phyloP scores from a whole-genome alignment of 2,797 vertebrate species.

The Lophotriccus pileatus region DNA sequence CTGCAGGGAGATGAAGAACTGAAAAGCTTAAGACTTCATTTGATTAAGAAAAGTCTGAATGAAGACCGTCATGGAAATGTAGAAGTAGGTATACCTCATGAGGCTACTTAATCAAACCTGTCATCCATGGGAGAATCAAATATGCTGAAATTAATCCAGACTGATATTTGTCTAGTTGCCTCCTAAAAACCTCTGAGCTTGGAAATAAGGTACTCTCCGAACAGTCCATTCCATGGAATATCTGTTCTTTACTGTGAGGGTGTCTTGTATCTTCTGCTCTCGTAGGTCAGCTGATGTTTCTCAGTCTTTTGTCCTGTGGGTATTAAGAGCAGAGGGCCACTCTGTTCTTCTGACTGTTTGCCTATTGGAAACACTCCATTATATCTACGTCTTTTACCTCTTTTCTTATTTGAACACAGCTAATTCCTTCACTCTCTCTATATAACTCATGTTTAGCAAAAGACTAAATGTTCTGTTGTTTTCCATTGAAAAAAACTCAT shows the following conservation, averaged over 20 bases:
- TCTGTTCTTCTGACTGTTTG: background rate
- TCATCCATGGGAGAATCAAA: background rate
- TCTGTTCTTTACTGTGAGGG: background rate
- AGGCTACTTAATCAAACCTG: conserved; percentile 7
- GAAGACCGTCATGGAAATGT: background rate
- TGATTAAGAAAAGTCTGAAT: conserved; percentile 27
- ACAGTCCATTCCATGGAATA: background rate
- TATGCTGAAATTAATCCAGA: background rate
- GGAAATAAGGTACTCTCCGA: background rate
- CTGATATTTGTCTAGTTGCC: conserved; percentile 7
- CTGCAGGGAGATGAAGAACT: background rate
- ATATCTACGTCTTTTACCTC: background rate
- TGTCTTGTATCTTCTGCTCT: background rate
- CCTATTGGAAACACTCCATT: background rate
- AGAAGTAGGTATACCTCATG: background rate
- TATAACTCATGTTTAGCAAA: background rate
- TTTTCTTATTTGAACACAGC: background rate
- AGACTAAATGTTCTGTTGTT: background rate
- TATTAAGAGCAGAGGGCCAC: background rate
- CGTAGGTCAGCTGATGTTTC: background rate
- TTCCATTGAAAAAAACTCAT: background rate
- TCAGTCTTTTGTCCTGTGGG: background rate
- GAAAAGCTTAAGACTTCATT: conserved; percentile 3
- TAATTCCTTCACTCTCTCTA: background rate
- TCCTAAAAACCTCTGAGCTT: background rate